Percentiles rank a stretch among this genome's conserved stretches.
phyloP scores from a whole-genome alignment of 2,888 invertebrate species.

The Pelosia muscerda region DNA sequence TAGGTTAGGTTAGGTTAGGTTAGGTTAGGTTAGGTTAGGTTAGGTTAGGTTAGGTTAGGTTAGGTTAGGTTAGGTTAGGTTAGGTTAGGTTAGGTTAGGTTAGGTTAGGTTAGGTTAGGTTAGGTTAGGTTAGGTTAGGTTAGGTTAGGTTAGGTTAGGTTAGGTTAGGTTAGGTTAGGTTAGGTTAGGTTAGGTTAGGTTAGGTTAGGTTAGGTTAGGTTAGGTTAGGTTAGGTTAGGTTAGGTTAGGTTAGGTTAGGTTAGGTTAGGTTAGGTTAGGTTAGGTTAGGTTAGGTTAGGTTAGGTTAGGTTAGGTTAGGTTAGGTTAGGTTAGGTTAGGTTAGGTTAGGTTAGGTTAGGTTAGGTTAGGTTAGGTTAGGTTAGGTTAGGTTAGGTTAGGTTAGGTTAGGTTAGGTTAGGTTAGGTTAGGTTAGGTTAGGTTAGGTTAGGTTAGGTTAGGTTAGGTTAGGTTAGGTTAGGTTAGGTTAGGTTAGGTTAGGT shows the following conservation, averaged over 20 bases:
- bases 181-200: slow-evolving; percentile 12
- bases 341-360: slow-evolving; percentile 13
- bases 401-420: slow-evolving; percentile 13
- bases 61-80: slow-evolving; percentile 13
- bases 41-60: slow-evolving; percentile 13
- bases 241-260: slow-evolving; percentile 13
- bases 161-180: background rate
- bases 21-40: slow-evolving; percentile 13
- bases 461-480: slow-evolving; percentile 13
- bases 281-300: slow-evolving; percentile 13
- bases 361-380: slow-evolving; percentile 13
- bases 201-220: slow-evolving; percentile 13
- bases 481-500: slow-evolving; percentile 13
- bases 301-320: slow-evolving; percentile 13
- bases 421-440: slow-evolving; percentile 13
- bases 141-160: background rate
- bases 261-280: slow-evolving; percentile 13
- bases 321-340: slow-evolving; percentile 13
- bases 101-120: slow-evolving; percentile 13
- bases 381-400: slow-evolving; percentile 13
- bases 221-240: slow-evolving; percentile 13
- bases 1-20: slow-evolving; percentile 13
- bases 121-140: slow-evolving; percentile 15
- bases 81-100: slow-evolving; percentile 13
- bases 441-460: slow-evolving; percentile 13